Evolutionary conservation across 2,113 vertebrate species (phyloP).

Genomic region (Rhineura floridana): DNA sequence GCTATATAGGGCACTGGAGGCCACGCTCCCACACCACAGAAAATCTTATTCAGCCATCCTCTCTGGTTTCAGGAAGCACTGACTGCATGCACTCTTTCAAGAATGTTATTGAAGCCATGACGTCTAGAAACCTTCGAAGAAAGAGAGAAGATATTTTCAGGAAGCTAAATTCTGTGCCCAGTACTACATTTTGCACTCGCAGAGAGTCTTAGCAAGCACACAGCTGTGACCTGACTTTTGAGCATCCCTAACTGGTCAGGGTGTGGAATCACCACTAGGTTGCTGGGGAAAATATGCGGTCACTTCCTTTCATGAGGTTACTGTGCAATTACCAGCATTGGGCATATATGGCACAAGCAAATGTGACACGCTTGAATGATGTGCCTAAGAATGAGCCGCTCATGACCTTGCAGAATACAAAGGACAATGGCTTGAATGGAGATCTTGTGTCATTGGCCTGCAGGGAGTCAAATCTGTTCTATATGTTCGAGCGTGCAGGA

Average conservation of each 20-base stretch:
- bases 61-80: not conserved
- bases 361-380: not conserved
- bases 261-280: too few species aligned
- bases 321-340: not conserved
- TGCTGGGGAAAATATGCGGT: not conserved
- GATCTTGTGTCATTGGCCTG: not conserved
- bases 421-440: not conserved
- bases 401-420: conserved; percentile 5
- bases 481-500: not conserved
- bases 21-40: not conserved
- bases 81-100: not conserved
- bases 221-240: not conserved
- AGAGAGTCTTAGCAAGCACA: not conserved
- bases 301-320: not conserved
- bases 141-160: not conserved
- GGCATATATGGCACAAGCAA: not conserved
- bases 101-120: not conserved
- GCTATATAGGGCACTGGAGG: not conserved
- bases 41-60: not conserved
- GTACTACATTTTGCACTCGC: not conserved
- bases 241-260: not conserved
- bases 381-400: not conserved
- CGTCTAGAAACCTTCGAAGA: not conserved
- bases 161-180: not conserved
- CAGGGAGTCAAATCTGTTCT: not conserved